Base-by-base conservation (phyloP, 2,888 invertebrate species). In the Drosophila meridiana region DNA sequence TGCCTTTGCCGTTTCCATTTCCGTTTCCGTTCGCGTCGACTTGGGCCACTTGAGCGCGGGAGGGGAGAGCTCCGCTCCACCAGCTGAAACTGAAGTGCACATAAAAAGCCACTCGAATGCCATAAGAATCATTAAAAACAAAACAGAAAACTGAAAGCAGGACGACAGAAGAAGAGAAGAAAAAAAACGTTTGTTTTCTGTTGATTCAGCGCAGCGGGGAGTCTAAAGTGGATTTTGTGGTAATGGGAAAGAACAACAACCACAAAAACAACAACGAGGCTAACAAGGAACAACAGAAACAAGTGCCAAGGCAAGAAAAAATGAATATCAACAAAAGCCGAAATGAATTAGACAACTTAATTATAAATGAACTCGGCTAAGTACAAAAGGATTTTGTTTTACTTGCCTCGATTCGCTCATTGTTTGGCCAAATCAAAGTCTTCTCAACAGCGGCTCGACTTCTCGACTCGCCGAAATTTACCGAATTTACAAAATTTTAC, bases 271-370 rank as follows among this genome's bases (percentile, higher is more conserved):
- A 34, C 60, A 62, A 43, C 50, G 43, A 43, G 55, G 32, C 40
- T 40, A 80, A 69, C 47, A 56, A 50, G 53, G 40, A 62, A 66
- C 38, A 50, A 73, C 59, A 69, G 66, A 61, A 74, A 69, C 62
- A 80, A 78, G 71, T 78, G 74, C 61, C 78, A 64, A 83, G 53
- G 32, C 34, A 50, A 59, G 32, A 34, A 59, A 42, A 79, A 81
- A 70, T 45, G 32, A 65, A 71, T 78, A 82, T 82, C 72, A 85
- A 87, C 82, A 90, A 88, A 80, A 77, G 82, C 77, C 83, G 53
- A 91, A 91, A 91, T 78, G 91, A 89, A 91, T 89, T 91, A 89
- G 91, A 91, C 89, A 91, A 89, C 91, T 89, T 88, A 91, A 89
- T 89, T 89, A 91, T 89, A 83, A 89, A 89, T 89, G 91, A 89